Evolutionary conservation across 2,797 vertebrate species (phyloP).

Genomic region (Neomorphus geoffroyi): DNA sequence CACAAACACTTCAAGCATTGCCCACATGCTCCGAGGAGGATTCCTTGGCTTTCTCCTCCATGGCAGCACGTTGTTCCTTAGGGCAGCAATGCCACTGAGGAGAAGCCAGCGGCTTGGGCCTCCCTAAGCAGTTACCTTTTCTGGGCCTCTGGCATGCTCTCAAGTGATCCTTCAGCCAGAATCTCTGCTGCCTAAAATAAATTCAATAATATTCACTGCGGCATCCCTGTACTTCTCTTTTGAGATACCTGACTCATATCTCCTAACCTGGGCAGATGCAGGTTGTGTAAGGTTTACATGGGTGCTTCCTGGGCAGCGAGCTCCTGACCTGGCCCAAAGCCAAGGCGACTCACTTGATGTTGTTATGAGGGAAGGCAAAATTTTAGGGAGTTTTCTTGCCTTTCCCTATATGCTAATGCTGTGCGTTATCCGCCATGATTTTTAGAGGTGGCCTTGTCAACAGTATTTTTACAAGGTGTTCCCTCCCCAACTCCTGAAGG

Average conservation of each 20-base stretch:
- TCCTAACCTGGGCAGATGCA: background rate
- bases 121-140: constrained; percentile 51
- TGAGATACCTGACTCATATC: background rate
- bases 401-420: background rate
- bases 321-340: background rate
- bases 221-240: constrained; percentile 8
- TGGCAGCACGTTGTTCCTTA: fast-evolving
- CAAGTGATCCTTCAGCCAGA: constrained; percentile 31
- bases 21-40: background rate
- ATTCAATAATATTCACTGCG: background rate
- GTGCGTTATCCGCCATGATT: fast-evolving
- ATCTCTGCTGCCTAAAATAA: constrained; percentile 37
- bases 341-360: background rate
- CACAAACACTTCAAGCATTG: background rate
- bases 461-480: background rate
- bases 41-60: background rate
- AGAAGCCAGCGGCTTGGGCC: background rate
- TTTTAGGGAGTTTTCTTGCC: background rate
- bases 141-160: constrained; percentile 47
- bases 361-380: background rate
- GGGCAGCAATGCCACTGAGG: background rate
- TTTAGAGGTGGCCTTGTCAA: background rate
- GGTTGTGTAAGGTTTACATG: background rate
- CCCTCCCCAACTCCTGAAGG: background rate
- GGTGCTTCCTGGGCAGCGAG: background rate